These are phyloP conservation scores for Geococcyx californianus DNA, from an alignment of 2,113 vertebrate species.

Conservation along the genomic window DNA sequence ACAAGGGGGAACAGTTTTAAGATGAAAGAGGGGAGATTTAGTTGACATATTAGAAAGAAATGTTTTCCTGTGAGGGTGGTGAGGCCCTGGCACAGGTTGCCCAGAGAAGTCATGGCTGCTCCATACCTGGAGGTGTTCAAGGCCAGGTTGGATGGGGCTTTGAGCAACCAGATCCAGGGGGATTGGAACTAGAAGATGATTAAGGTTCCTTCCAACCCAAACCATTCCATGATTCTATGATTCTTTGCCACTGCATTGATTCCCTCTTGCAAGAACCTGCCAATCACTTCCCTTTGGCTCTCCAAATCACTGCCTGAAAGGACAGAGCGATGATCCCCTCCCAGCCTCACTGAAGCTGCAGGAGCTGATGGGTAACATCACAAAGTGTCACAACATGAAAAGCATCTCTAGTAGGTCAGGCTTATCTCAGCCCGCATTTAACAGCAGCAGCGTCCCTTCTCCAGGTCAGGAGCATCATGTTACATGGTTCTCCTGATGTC, in stretches of 20 bases:
- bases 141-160: too few relatives aligned
- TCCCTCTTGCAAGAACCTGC: neutral
- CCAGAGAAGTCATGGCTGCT: too few relatives aligned
- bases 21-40: too few relatives aligned
- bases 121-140: too few relatives aligned
- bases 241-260: neutral
- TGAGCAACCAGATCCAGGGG: too few relatives aligned
- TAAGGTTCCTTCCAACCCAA: too few relatives aligned
- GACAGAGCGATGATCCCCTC: too few relatives aligned
- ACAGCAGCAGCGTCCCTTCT: neutral
- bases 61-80: too few relatives aligned
- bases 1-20: too few relatives aligned
- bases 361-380: fast-evolving
- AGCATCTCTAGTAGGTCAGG: neutral
- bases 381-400: neutral
- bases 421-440: neutral
- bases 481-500: neutral
- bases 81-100: too few relatives aligned
- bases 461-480: neutral
- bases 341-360: neutral
- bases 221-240: neutral
- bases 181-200: too few relatives aligned
- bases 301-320: neutral
- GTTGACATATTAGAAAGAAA: too few relatives aligned
- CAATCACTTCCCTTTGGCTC: neutral